phyloP scores from a whole-genome alignment of 2,113 vertebrate genomes.

The Heteronetta atricapilla region DNA sequence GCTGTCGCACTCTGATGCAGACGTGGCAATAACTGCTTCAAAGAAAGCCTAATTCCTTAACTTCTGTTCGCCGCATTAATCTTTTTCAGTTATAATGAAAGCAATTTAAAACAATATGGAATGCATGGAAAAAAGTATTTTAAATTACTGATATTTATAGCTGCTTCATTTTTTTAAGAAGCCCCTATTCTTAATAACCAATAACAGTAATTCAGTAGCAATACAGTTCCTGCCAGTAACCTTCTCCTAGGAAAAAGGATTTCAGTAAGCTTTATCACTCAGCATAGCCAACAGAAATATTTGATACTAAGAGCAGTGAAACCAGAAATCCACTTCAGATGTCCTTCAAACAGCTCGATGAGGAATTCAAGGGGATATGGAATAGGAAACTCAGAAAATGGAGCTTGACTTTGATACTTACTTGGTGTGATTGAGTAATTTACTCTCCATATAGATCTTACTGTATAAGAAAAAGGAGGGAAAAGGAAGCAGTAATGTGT shows the following conservation, averaged over 20 bases:
- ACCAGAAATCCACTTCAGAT: constrained; percentile 76
- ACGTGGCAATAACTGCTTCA: constrained; percentile 12
- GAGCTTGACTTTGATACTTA: constrained; percentile 78
- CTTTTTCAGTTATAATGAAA: constrained; percentile 38
- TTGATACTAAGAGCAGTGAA: constrained; percentile 39
- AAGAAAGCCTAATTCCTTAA: constrained; percentile 3
- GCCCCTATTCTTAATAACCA: constrained; percentile 64
- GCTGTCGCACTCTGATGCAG: background rate
- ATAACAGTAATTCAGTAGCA: constrained; percentile 65
- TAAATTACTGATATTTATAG: constrained; percentile 68
- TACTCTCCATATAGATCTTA: constrained; percentile 73
- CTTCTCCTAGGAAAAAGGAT: constrained; percentile 70
- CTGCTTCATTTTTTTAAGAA: constrained; percentile 44
- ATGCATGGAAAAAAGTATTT: constrained; percentile 59
- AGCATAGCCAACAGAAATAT: constrained; percentile 70
- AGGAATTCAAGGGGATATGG: constrained; percentile 73
- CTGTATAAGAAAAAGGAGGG: constrained; percentile 58
- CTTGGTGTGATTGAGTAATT: constrained; percentile 79
- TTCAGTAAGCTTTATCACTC: constrained; percentile 71
- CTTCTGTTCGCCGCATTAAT: background rate
- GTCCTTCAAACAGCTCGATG: constrained; percentile 72
- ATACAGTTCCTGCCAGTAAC: constrained; percentile 68
- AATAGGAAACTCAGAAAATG: constrained; percentile 72
- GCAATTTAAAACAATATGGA: constrained; percentile 46
- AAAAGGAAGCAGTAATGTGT: constrained; percentile 71